Evolutionary conservation across 2,888 invertebrate genomes (phyloP).

Genomic region (Serrognathus titanus): DNA sequence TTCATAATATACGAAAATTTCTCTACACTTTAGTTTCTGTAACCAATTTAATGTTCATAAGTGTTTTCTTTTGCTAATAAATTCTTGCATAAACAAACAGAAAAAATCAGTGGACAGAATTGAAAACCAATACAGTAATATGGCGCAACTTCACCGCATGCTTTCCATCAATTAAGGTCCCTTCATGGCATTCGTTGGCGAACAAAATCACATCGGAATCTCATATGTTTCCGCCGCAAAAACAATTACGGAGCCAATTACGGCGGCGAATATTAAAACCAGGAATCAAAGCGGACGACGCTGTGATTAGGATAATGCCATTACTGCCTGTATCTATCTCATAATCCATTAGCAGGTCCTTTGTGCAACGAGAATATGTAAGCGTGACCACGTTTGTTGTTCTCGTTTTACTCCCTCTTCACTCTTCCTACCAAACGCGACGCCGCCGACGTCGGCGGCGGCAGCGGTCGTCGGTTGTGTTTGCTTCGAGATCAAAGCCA

Average conservation of each 20-base stretch:
- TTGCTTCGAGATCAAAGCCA: not conserved
- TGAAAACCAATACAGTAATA: too few relatives aligned
- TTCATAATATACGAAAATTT: too few relatives aligned
- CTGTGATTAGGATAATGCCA: slow-evolving; percentile 44
- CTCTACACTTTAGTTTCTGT: too few relatives aligned
- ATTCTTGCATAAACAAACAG: too few relatives aligned
- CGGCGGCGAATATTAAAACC: slow-evolving; percentile 43
- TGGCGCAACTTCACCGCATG: too few relatives aligned
- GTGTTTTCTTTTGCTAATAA: too few relatives aligned
- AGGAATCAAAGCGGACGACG: slow-evolving; percentile 43
- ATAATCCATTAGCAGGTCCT: slow-evolving; percentile 40
- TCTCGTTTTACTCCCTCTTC: slow-evolving; percentile 14
- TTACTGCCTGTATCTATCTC: slow-evolving; percentile 38
- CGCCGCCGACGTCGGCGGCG: too few relatives aligned
- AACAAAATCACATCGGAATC: slow-evolving; percentile 31
- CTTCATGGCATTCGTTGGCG: too few relatives aligned
- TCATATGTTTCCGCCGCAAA: slow-evolving; percentile 37
- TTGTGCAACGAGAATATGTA: slow-evolving; percentile 35
- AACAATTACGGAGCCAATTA: slow-evolving; percentile 45
- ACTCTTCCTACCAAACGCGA: too few relatives aligned
- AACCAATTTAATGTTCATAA: too few relatives aligned
- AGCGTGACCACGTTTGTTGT: slow-evolving; percentile 36
- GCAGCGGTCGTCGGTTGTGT: slow-evolving; percentile 2
- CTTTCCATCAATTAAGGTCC: too few relatives aligned
- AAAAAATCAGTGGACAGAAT: too few relatives aligned